Percentiles rank a stretch among this genome's conserved stretches.
Conservation (phyloP, 2,797 vertebrate species). For the Semotilus atromaculatus region DNA sequence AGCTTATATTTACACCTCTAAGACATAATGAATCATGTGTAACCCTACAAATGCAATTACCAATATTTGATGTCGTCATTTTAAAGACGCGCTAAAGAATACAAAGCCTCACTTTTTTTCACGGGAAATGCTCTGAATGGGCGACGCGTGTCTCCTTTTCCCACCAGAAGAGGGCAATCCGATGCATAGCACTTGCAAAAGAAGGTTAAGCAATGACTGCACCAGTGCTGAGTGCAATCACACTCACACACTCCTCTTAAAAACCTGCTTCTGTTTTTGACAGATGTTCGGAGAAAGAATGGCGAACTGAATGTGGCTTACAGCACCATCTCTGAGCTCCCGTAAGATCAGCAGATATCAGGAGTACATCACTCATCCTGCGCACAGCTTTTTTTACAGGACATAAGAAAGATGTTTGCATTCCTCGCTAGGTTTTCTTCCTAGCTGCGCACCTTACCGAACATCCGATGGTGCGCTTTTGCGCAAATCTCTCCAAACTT, state of each 20-base stretch:
- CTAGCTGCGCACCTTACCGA: conserved; percentile 15
- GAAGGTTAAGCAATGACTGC: conserved; percentile 55
- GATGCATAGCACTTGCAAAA: conserved; percentile 46
- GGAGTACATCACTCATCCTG: conserved; percentile 42
- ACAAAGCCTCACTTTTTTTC: not conserved
- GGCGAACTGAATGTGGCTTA: conserved; percentile 8
- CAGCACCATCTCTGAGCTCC: not conserved
- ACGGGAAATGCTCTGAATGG: not conserved
- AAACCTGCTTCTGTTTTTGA: conserved; percentile 31
- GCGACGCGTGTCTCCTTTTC: conserved; percentile 22
- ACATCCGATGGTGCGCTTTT: conserved; percentile 28
- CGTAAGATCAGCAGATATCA: conserved; percentile 25
- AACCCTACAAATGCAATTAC: conserved; percentile 11
- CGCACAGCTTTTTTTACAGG: conserved; percentile 8
- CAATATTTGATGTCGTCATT: conserved; percentile 8
- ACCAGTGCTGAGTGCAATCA: conserved; percentile 41
- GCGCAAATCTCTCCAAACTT: conserved; percentile 46
- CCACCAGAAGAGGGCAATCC: conserved; percentile 78
- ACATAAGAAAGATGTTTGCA: conserved; percentile 18
- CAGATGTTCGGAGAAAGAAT: conserved; percentile 30
- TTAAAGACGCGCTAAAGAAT: conserved; percentile 8
- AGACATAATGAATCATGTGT: not conserved
- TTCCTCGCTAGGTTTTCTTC: conserved; percentile 11
- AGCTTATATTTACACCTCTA: not conserved
- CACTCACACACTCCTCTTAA: conserved; percentile 35